phyloP scores from a whole-genome alignment of 2,113 vertebrate genomes.

The Austrofundulus limnaeus region DNA sequence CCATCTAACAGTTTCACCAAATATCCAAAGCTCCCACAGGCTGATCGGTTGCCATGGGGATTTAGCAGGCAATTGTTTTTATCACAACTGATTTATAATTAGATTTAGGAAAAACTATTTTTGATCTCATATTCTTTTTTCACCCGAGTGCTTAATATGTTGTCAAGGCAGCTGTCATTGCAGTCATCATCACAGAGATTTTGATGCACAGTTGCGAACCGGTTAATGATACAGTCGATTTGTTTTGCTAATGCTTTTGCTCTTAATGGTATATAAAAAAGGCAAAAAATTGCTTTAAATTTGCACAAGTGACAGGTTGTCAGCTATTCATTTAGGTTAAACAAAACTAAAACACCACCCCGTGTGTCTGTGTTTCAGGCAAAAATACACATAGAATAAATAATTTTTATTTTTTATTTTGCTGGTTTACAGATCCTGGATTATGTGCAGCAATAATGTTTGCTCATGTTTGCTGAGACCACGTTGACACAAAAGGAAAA shows the following conservation, averaged over 20 bases:
- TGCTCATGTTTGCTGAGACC: background rate
- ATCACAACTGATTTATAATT: slow-evolving; percentile 15
- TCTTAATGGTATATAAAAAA: no score
- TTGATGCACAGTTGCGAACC: background rate
- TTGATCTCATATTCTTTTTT: slow-evolving; percentile 26
- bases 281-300: no score
- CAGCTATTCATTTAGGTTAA: background rate
- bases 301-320: background rate
- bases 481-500: background rate
- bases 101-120: slow-evolving; percentile 57
- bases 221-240: background rate
- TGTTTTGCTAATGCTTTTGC: background rate
- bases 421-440: no score
- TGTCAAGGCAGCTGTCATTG: slow-evolving; percentile 55
- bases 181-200: slow-evolving; percentile 32
- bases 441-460: no score
- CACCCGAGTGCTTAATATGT: slow-evolving; percentile 31
- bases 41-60: slow-evolving; percentile 52
- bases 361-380: no score
- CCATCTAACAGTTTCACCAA: slow-evolving; percentile 12
- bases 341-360: background rate
- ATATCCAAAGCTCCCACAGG: slow-evolving; percentile 8
- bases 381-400: no score
- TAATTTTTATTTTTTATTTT: no score
- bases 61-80: slow-evolving; percentile 2